These are phyloP conservation scores for Ichneumoninae sp. DNA, from an alignment of 2,888 invertebrate species.

Conservation along the genomic window DNA sequence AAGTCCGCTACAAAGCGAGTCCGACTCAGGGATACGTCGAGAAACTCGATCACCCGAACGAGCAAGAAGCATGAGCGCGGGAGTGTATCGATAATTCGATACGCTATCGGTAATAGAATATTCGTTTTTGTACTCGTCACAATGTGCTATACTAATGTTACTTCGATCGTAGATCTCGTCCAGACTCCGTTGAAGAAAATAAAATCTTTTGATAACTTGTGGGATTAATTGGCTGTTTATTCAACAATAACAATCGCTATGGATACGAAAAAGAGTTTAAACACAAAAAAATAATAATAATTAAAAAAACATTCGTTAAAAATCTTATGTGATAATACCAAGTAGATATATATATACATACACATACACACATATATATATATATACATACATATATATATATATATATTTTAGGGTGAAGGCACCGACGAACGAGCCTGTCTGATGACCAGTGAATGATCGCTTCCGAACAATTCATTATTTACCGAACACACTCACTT, in stretches of 20 bases:
- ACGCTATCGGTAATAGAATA: neutral
- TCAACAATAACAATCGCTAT: conserved; percentile 78
- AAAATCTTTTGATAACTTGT: conserved; percentile 43
- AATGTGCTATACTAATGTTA: conserved; percentile 62
- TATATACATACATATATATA: conserved; percentile 38
- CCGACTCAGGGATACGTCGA: conserved; percentile 89
- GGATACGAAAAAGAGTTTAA: conserved; percentile 71
- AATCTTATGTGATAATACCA: conserved; percentile 69
- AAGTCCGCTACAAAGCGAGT: conserved; percentile 91
- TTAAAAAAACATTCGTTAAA: conserved; percentile 69
- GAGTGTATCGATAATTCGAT: conserved; percentile 22
- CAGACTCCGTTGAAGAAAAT: neutral
- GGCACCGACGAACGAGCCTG: conserved; percentile 46
- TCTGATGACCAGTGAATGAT: conserved; percentile 28
- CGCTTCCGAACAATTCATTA: conserved; percentile 25
- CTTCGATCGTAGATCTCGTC: neutral
- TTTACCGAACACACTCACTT: conserved; percentile 24
- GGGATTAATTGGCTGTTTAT: conserved; percentile 76
- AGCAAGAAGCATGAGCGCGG: conserved; percentile 17
- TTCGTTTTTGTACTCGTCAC: conserved; percentile 10
- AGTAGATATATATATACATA: conserved; percentile 55
- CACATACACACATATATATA: neutral
- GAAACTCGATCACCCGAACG: conserved; percentile 77
- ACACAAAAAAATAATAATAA: conserved; percentile 66
- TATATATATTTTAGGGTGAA: conserved; percentile 47